Evolutionary conservation across 2,888 invertebrate species (phyloP), one percentile per base, ranked within the genome.

Genomic region (Calameuta idolon): DNA sequence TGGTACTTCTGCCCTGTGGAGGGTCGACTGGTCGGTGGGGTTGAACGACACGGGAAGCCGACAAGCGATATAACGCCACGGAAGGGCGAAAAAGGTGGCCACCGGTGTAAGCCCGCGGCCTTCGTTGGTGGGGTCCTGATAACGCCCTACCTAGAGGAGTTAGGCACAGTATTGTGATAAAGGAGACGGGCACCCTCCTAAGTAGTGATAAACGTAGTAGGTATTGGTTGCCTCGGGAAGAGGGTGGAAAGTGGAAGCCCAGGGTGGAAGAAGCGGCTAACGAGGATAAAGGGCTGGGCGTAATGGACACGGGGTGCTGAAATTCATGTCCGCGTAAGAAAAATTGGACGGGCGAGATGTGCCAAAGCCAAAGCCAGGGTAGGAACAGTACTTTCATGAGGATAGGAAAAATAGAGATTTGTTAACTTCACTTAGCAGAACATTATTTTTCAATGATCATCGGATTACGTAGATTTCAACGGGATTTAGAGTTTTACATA

Each of bases 131-230:
- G 81, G 78, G 79, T 34, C 73, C 81, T 85, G 87, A 86, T 86
- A 88, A 87, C 85, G 78, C 83, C 73, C 78, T 79, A 15, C 40
- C 40, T 40, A 40, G 40, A 75, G 79, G 83, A 84, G 83, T 83
- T 85, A 84, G 80, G 85, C 82, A 85, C 33, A 4, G 87, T 89
- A 88, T 87, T 84, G 85, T 87, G 88, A 87, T 86, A 85, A 86
- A 87, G 83, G 83, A 82, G 82, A 83, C 79, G 55, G 80, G 77
- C 81, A 75, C 78, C 85, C 79, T 81, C 73, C 77, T 78, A 80
- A 82, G 81, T 81, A 79, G 85, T 85, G 87, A 88, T 87, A 87
- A 88, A 88, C 86, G 83, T 81, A 79, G 75, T 76, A 75, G 80
- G 78, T 69, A 71, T 78, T 78, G 78, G 77, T 76, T 73, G 74